A percentile compares a stretch with the other conserved stretches of the same genome.
phyloP scores from a whole-genome alignment of 2,888 invertebrate species.

The Lomographa bimaculata region DNA sequence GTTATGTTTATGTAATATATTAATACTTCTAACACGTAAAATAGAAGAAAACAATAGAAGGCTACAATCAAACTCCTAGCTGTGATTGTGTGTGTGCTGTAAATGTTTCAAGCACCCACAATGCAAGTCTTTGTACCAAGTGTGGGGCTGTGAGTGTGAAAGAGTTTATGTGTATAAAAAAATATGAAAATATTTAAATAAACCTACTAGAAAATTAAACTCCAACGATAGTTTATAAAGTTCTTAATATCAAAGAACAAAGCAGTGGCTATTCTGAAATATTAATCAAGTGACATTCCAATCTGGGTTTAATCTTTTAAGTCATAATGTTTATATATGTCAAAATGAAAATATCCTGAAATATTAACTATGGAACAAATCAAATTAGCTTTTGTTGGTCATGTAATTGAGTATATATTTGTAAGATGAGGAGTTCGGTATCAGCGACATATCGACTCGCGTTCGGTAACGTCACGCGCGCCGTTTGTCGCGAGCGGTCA shows the following conservation, averaged over 20 bases:
- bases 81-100: too few species aligned
- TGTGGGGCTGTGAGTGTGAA: too few species aligned
- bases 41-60: too few species aligned
- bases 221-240: not conserved
- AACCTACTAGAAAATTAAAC: not conserved
- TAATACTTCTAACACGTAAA: too few species aligned
- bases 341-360: slow-evolving; percentile 20
- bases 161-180: too few species aligned
- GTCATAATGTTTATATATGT: slow-evolving; percentile 11
- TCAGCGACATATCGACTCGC: slow-evolving; percentile 67
- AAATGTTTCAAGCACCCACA: too few species aligned
- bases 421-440: slow-evolving; percentile 38
- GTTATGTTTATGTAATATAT: too few species aligned
- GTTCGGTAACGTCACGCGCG: slow-evolving; percentile 72
- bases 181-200: too few species aligned
- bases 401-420: slow-evolving; percentile 39
- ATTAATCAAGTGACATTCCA: not conserved
- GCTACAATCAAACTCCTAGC: too few species aligned
- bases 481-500: slow-evolving; percentile 75
- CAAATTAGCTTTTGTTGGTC: slow-evolving; percentile 23
- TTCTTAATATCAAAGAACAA: slow-evolving; percentile 6
- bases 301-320: slow-evolving; percentile 2
- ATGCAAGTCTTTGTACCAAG: too few species aligned
- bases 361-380: slow-evolving; percentile 11
- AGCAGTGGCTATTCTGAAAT: slow-evolving; percentile 10